Percentiles rank a stretch among this genome's conserved stretches.
These are phyloP conservation scores for Brachirus orientalis DNA, from an alignment of 2,113 vertebrate species.

Conservation along the genomic window DNA sequence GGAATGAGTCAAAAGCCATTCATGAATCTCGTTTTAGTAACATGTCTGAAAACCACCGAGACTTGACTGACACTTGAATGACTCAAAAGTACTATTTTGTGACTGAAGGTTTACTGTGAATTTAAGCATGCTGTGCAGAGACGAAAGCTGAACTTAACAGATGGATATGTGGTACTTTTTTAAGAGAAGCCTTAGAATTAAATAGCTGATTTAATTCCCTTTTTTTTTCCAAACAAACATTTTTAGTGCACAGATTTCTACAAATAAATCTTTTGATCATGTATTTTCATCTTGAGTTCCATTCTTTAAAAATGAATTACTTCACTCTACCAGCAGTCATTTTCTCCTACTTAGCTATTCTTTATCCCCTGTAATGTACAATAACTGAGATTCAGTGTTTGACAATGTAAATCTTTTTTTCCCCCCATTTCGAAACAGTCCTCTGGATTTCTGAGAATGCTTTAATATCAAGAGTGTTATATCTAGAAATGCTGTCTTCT, in stretches of 20 bases:
- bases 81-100: conserved; percentile 61
- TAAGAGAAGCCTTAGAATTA: conserved; percentile 69
- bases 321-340: conserved; percentile 56
- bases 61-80: conserved; percentile 76
- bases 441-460: conserved; percentile 52
- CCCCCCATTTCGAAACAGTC: conserved; percentile 25
- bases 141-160: conserved; percentile 42
- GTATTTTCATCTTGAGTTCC: conserved; percentile 44
- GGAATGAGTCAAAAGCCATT: conserved; percentile 64
- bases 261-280: conserved; percentile 45
- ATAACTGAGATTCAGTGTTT: conserved; percentile 25
- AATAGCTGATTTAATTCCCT: conserved; percentile 39
- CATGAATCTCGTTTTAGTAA: conserved; percentile 40
- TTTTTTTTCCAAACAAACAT: conserved; percentile 28
- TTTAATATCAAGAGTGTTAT: conserved; percentile 64
- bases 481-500: conserved; percentile 55
- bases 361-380: conserved; percentile 40
- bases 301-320: conserved; percentile 38
- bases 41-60: conserved; percentile 45
- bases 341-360: conserved; percentile 21
- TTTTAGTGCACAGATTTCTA: conserved; percentile 39
- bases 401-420: conserved; percentile 40
- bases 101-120: conserved; percentile 75
- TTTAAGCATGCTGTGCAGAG: conserved; percentile 63
- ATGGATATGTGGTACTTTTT: conserved; percentile 54